phyloP scores from a whole-genome alignment of 1,140 invertebrate genomes.

The Aphaenogaster ashmeadi region DNA sequence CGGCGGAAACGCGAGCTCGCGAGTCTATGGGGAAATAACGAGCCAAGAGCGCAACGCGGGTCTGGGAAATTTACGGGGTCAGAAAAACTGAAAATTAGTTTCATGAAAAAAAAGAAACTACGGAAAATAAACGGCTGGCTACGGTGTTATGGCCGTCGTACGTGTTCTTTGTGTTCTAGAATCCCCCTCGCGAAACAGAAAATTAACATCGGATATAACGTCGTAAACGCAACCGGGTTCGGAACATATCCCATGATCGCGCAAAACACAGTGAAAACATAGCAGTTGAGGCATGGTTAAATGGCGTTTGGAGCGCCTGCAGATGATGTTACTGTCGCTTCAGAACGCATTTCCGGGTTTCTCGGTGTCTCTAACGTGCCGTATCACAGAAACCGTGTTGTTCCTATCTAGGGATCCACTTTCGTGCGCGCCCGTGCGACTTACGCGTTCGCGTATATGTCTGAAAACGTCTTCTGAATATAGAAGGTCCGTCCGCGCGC shows the following conservation, averaged over 20 bases:
- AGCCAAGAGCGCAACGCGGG: constrained; percentile 3
- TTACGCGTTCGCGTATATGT: background rate
- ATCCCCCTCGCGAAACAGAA: constrained; percentile 8
- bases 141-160: constrained; percentile 19
- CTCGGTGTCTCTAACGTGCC: background rate
- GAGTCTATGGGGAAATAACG: constrained; percentile 63
- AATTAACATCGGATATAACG: constrained; percentile 39
- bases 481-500: constrained; percentile 25
- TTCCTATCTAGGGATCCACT: constrained; percentile 25
- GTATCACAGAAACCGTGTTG: background rate
- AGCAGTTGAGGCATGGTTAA: background rate
- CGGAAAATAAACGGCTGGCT: background rate
- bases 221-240: background rate
- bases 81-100: constrained; percentile 65
- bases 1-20: constrained; percentile 51
- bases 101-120: constrained; percentile 47
- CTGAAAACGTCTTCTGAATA: constrained; percentile 35
- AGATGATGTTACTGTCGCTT: background rate
- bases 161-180: constrained; percentile 20
- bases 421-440: background rate
- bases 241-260: constrained; percentile 14
- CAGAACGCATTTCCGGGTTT: background rate
- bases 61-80: constrained; percentile 57
- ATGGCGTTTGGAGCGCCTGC: background rate
- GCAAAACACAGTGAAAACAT: background rate